Evolutionary conservation across 2,797 vertebrate genomes (phyloP).

Genomic region (Trichosurus vulpecula): DNA sequence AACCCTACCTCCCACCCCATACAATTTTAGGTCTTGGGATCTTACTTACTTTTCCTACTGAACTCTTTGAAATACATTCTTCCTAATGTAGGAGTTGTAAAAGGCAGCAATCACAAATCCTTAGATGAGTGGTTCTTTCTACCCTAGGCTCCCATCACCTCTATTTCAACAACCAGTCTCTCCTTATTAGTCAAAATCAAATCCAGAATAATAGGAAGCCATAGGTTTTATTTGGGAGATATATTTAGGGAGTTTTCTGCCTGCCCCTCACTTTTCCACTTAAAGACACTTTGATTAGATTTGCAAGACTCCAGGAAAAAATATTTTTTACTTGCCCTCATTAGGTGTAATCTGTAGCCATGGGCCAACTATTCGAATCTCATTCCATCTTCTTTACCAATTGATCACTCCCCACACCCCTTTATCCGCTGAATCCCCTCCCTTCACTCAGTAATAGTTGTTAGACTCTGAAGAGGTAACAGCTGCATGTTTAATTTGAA

Average conservation of each 20-base stretch:
- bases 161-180: neutral
- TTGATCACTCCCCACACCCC: neutral
- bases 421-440: neutral
- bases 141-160: neutral
- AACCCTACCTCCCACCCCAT: neutral
- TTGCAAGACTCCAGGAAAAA: neutral
- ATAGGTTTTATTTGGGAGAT: neutral
- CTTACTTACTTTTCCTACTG: neutral
- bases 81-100: neutral
- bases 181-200: neutral
- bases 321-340: neutral
- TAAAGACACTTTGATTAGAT: neutral
- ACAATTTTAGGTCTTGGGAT: neutral
- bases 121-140: too few species aligned
- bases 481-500: neutral
- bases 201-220: neutral
- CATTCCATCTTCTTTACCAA: neutral
- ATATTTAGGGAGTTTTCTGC: neutral
- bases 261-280: neutral
- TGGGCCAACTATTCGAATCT: neutral
- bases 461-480: neutral
- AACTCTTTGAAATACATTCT: neutral
- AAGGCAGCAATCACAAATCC: too few species aligned
- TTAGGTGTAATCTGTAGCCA: neutral
- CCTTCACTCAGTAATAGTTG: too few species aligned